Percentiles rank a stretch among this genome's conserved stretches.
phyloP scores from a whole-genome alignment of 1,140 invertebrate species.

The Neodiprion fabricii region DNA sequence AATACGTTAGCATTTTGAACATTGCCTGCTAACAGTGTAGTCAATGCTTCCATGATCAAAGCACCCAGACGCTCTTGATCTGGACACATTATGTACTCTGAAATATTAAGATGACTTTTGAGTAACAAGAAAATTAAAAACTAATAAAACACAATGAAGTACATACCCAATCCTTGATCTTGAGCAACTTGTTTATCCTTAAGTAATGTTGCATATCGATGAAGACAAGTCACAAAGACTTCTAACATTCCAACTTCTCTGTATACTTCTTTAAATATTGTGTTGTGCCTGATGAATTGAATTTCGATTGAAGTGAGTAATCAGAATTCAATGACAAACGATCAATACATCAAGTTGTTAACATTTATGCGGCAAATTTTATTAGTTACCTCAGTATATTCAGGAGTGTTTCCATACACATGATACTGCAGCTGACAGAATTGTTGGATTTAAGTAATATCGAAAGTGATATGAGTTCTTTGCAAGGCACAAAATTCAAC shows the following conservation, averaged over 20 bases:
- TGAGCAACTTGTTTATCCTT: conserved; percentile 71
- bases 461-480: conserved; percentile 96
- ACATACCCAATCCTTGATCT: conserved; percentile 54
- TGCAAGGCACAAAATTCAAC: conserved; percentile 98
- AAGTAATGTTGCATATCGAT: conserved; percentile 81
- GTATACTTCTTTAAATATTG: conserved; percentile 97
- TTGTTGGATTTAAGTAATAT: conserved; percentile 87
- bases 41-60: conserved; percentile 87
- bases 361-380: neutral
- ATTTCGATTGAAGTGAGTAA: conserved; percentile 17
- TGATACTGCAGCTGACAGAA: conserved; percentile 80
- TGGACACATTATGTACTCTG: conserved; percentile 64
- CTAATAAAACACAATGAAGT: conserved; percentile 5
- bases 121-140: neutral
- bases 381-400: conserved; percentile 79
- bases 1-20: conserved; percentile 91
- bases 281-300: conserved; percentile 76
- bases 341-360: neutral
- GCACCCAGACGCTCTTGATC: conserved; percentile 82
- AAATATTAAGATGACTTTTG: conserved; percentile 16
- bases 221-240: conserved; percentile 93
- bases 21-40: conserved; percentile 80
- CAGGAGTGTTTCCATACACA: conserved; percentile 88
- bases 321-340: neutral
- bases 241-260: conserved; percentile 97